Evolutionary conservation across 2,888 invertebrate genomes (phyloP).

Genomic region (Orchesellides sinensis): DNA sequence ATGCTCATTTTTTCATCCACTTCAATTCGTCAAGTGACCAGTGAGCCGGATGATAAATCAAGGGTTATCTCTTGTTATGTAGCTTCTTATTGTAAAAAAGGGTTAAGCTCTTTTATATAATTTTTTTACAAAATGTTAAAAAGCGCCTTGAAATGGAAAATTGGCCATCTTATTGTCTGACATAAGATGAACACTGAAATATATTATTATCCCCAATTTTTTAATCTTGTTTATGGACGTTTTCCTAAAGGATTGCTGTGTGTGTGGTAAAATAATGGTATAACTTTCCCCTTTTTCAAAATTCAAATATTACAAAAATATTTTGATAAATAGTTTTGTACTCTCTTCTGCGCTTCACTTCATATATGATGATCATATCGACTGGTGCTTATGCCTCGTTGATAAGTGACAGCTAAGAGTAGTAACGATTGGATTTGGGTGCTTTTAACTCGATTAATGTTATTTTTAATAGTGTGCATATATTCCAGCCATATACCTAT

Average conservation of each 20-base stretch:
- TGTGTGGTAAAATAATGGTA: not conserved
- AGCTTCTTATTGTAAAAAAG: not conserved
- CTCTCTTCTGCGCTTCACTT: too few species aligned
- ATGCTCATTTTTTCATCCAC: slow-evolving; percentile 39
- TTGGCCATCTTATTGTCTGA: slow-evolving; percentile 24
- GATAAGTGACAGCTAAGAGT: slow-evolving; percentile 57
- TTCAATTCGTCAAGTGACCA: slow-evolving; percentile 61
- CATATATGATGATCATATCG: slow-evolving; percentile 36
- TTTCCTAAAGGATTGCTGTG: slow-evolving; percentile 30
- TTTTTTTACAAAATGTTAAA: not conserved
- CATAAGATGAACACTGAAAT: slow-evolving; percentile 13
- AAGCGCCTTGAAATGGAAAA: slow-evolving; percentile 28
- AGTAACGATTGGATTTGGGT: slow-evolving; percentile 6
- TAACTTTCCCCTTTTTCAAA: slow-evolving; percentile 11
- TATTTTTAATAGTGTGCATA: slow-evolving; percentile 42
- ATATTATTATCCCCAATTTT: too few species aligned
- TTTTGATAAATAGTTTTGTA: slow-evolving; percentile 59
- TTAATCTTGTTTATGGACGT: slow-evolving; percentile 56
- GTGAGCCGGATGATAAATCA: slow-evolving; percentile 60
- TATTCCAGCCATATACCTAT: slow-evolving; percentile 51
- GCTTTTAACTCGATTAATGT: slow-evolving; percentile 39
- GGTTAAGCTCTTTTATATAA: not conserved
- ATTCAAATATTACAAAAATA: slow-evolving; percentile 24
- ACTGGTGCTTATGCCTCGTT: slow-evolving; percentile 24
- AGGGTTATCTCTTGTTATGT: slow-evolving; percentile 6